phyloP scores from a whole-genome alignment of 1,140 invertebrate genomes.

The Danaus plexippus region DNA sequence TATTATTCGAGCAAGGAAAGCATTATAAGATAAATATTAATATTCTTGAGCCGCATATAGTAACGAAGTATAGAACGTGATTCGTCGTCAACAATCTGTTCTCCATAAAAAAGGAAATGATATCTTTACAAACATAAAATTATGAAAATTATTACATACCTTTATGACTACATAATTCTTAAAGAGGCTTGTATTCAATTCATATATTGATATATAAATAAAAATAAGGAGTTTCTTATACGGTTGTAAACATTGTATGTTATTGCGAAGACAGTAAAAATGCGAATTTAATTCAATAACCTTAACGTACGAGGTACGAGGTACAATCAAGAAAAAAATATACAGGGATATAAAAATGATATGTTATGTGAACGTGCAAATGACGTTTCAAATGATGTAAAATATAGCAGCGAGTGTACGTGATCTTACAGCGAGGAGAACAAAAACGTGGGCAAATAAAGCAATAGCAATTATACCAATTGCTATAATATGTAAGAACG shows the following conservation, averaged over 20 bases:
- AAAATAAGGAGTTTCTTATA: neutral
- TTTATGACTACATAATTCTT: no score
- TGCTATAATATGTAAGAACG: constrained; percentile 6
- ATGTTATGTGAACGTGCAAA: constrained; percentile 29
- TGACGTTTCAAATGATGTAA: constrained; percentile 32
- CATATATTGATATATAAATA: constrained; percentile 3
- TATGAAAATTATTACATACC: constrained; percentile 1
- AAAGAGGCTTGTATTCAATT: no score
- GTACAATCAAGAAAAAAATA: constrained; percentile 19
- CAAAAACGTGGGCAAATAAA: constrained; percentile 12
- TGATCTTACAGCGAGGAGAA: constrained; percentile 18
- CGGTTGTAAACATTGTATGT: constrained; percentile 2
- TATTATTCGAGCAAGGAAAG: neutral
- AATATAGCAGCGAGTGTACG: constrained; percentile 27
- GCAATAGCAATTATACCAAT: constrained; percentile 18
- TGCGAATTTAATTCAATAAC: no score
- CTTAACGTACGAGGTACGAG: neutral
- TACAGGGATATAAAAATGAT: constrained; percentile 29
- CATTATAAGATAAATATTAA: neutral
- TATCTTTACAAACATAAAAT: constrained; percentile 3
- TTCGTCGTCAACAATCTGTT: no score
- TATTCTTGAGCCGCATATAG: neutral
- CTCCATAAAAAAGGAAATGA: neutral
- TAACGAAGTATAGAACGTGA: no score
- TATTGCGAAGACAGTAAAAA: no score